Percentiles rank a stretch among this genome's conserved stretches.
Conservation (phyloP, 1,140 invertebrate genomes). For the Oscheius sp. region DNA sequence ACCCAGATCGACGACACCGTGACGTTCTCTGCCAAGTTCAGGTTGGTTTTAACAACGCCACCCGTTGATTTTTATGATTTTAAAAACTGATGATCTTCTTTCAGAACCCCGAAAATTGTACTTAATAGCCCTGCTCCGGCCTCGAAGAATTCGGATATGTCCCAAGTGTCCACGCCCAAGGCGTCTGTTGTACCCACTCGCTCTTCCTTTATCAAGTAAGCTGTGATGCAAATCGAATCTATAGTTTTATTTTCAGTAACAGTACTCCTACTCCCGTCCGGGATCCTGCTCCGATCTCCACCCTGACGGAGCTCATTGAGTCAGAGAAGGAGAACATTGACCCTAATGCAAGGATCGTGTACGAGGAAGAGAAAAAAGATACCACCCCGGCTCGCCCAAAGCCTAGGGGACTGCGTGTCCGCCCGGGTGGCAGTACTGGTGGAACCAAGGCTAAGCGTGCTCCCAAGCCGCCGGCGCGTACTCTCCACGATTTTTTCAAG, state of each 20-base stretch:
- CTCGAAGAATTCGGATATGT: too few relatives aligned
- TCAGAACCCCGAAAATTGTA: too few relatives aligned
- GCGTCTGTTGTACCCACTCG: too few relatives aligned
- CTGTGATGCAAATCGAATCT: too few relatives aligned
- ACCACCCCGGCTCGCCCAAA: background rate
- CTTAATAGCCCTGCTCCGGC: too few relatives aligned
- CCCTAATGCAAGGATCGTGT: background rate
- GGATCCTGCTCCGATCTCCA: background rate
- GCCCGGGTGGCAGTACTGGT: background rate
- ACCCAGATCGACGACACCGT: too few relatives aligned
- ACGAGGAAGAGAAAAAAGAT: background rate
- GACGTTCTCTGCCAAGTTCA: too few relatives aligned
- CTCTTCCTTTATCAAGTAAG: too few relatives aligned
- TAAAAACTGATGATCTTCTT: too few relatives aligned
- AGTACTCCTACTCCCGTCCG: background rate
- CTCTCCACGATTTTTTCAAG: background rate
- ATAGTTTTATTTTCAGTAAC: background rate
- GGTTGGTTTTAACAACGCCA: too few relatives aligned
- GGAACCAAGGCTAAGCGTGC: background rate
- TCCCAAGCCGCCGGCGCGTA: background rate
- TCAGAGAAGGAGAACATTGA: conserved; percentile 1
- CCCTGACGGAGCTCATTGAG: background rate
- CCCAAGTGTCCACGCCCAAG: too few relatives aligned
- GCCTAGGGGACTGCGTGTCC: background rate
- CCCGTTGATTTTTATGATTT: too few relatives aligned